Percentiles rank a stretch among this genome's conserved stretches.
These are phyloP conservation scores for Meganola albula DNA, from an alignment of 2,888 invertebrate genomes.

Conservation along the genomic window DNA sequence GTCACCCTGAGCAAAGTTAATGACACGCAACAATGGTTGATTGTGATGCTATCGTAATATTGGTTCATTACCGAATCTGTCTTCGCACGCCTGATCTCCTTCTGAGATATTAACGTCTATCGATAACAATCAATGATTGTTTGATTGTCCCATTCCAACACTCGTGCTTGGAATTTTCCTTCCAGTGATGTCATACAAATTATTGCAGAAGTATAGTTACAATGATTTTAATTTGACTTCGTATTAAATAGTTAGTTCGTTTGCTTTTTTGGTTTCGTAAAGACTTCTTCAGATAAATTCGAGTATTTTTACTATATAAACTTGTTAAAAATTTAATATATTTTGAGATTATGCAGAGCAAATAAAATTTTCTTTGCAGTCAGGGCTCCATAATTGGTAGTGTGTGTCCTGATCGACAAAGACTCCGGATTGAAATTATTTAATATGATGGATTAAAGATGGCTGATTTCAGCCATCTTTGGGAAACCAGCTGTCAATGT, in stretches of 20 bases:
- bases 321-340: no score
- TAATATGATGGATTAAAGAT: conserved; percentile 16
- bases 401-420: no score
- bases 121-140: conserved; percentile 39
- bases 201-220: no score
- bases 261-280: no score
- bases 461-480: conserved; percentile 47
- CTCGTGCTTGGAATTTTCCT: conserved; percentile 42
- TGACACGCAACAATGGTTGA: conserved; percentile 39
- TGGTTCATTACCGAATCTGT: conserved; percentile 35
- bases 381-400: no score
- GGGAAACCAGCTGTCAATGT: conserved; percentile 51
- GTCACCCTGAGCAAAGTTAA: no score
- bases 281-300: no score
- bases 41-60: conserved; percentile 33
- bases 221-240: no score
- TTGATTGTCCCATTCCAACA: conserved; percentile 42
- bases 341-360: no score
- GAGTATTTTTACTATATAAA: no score
- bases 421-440: conserved; percentile 20
- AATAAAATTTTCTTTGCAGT: no score
- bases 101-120: conserved; percentile 35
- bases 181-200: conserved; percentile 31
- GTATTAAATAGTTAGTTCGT: no score
- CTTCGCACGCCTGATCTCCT: conserved; percentile 34